phyloP scores from a whole-genome alignment of 2,888 invertebrate species.

The Cataglyphis albicans region DNA sequence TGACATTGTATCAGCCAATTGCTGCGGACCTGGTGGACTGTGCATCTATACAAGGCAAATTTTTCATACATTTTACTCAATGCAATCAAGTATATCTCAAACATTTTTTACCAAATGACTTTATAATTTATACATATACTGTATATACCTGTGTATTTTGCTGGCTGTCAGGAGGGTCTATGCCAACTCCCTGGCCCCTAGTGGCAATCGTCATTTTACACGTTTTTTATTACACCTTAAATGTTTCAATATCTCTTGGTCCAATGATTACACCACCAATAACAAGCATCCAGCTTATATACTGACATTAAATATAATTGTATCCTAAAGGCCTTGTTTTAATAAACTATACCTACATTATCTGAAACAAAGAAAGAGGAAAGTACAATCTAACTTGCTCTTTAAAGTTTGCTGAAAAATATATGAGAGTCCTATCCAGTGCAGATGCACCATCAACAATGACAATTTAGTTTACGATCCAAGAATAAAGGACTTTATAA shows the following conservation, averaged over 20 bases:
- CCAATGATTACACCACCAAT: conserved; percentile 82
- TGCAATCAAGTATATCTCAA: background rate
- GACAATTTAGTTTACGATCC: background rate
- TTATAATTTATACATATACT: background rate
- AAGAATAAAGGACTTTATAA: conserved; percentile 9
- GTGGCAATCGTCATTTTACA: conserved; percentile 89
- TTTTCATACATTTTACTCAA: background rate
- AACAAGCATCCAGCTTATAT: conserved; percentile 83
- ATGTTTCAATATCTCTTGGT: conserved; percentile 78
- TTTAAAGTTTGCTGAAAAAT: background rate
- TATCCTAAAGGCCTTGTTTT: conserved; percentile 84
- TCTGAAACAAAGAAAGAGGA: conserved; percentile 80
- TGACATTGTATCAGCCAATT: conserved; percentile 83
- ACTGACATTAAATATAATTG: conserved; percentile 85
- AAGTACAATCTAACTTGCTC: conserved; percentile 3
- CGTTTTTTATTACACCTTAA: conserved; percentile 78
- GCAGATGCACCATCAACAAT: background rate
- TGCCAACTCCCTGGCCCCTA: conserved; percentile 88
- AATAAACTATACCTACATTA: conserved; percentile 85
- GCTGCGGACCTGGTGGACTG: conserved; percentile 83
- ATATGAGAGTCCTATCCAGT: background rate
- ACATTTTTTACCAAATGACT: background rate
- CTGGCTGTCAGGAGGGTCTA: conserved; percentile 87
- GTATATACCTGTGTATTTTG: conserved; percentile 83
- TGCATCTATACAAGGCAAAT: conserved; percentile 77